phyloP scores from a whole-genome alignment of 2,797 vertebrate genomes.

The Chlorospingus semifuscus region DNA sequence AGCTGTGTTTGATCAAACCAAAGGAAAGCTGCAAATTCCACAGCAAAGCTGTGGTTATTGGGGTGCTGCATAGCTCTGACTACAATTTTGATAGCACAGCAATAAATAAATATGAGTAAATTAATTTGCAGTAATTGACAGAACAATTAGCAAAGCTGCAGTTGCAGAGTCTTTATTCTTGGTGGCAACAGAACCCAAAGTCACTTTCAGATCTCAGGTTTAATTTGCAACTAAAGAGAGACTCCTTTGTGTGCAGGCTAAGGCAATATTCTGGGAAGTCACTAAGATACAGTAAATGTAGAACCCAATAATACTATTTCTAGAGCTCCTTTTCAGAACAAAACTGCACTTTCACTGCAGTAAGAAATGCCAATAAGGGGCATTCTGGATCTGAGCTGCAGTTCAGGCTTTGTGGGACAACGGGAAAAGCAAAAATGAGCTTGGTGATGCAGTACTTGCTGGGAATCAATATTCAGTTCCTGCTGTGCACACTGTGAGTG shows the following conservation, averaged over 20 bases:
- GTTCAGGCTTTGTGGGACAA: not conserved
- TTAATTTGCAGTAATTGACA: constrained; percentile 37
- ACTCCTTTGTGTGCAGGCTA: not conserved
- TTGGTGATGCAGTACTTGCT: not conserved
- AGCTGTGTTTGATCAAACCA: not conserved
- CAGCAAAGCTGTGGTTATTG: not conserved
- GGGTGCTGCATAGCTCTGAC: not conserved
- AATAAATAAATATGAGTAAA: constrained; percentile 26
- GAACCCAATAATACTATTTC: not conserved
- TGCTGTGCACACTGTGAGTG: not conserved
- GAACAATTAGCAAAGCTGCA: constrained; percentile 26
- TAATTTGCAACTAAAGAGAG: not conserved
- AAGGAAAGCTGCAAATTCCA: not conserved
- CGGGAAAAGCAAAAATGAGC: not conserved
- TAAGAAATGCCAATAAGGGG: not conserved
- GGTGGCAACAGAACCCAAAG: not conserved
- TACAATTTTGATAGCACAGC: not conserved
- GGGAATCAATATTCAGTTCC: not conserved
- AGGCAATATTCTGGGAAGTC: not conserved
- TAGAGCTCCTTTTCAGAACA: not conserved
- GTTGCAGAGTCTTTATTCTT: not conserved
- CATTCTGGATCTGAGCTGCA: not conserved
- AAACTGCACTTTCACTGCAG: not conserved
- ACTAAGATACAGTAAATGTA: not conserved
- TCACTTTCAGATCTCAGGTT: not conserved